phyloP scores from a whole-genome alignment of 1,140 invertebrate species.

The Aethina tumida region DNA sequence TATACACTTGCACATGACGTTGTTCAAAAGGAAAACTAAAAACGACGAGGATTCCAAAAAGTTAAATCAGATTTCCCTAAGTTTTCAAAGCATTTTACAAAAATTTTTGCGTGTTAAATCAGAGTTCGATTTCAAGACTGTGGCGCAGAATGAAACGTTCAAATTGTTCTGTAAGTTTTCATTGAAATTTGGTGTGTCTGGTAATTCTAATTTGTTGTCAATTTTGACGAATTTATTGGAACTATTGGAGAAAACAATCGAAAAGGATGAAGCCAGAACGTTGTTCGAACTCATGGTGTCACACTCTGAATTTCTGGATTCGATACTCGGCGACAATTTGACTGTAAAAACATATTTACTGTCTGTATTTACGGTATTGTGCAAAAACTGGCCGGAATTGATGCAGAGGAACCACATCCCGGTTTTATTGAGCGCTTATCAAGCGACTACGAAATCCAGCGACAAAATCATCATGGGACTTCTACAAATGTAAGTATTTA shows the following conservation, averaged over 20 bases:
- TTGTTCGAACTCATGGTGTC: constrained; percentile 64
- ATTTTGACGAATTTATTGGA: constrained; percentile 46
- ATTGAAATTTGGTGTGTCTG: constrained; percentile 53
- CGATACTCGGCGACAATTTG: constrained; percentile 45
- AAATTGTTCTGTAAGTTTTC: constrained; percentile 53
- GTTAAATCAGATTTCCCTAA: constrained; percentile 35
- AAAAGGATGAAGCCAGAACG: constrained; percentile 42
- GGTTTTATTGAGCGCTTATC: constrained; percentile 60
- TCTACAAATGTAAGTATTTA: constrained; percentile 28
- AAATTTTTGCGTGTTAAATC: constrained; percentile 27
- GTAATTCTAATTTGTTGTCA: constrained; percentile 41
- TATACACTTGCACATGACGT: constrained; percentile 32
- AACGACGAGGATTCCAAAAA: constrained; percentile 22
- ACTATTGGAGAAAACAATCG: constrained; percentile 30
- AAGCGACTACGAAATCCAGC: constrained; percentile 49
- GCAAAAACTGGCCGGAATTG: constrained; percentile 47
- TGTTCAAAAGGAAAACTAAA: constrained; percentile 33
- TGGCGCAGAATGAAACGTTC: constrained; percentile 48
- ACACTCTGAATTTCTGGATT: constrained; percentile 62
- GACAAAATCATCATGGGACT: constrained; percentile 37
- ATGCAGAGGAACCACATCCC: constrained; percentile 56
- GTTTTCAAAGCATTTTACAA: constrained; percentile 34
- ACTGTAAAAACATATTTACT: constrained; percentile 48
- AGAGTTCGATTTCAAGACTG: constrained; percentile 35
- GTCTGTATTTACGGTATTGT: constrained; percentile 48